Percentiles rank a stretch among this genome's conserved stretches.
phyloP scores from a whole-genome alignment of 2,797 vertebrate species.

The Sebastes nivosus region DNA sequence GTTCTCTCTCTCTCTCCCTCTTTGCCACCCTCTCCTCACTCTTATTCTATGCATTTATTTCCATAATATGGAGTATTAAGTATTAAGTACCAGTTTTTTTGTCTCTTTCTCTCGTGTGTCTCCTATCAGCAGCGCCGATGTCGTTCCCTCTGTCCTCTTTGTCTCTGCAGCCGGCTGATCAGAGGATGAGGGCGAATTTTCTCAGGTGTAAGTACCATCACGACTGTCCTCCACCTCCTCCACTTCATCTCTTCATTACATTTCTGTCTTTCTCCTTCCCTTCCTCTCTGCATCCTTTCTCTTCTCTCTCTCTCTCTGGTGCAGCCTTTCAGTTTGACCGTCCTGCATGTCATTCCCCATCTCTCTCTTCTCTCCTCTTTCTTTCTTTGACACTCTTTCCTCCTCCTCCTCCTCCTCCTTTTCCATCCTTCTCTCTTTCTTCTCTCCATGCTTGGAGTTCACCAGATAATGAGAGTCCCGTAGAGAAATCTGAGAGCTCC shows the following conservation, averaged over 20 bases:
- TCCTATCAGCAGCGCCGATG: slow-evolving; percentile 25
- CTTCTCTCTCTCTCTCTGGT: not conserved
- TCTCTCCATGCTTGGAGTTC: not conserved
- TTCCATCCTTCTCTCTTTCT: not conserved
- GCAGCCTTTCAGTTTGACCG: not conserved
- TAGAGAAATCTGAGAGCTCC: slow-evolving; percentile 45
- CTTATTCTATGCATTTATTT: not conserved
- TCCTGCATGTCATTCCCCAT: not conserved
- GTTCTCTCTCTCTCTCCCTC: not conserved
- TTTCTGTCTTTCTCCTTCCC: not conserved
- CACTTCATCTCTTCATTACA: not conserved
- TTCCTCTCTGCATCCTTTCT: not conserved
- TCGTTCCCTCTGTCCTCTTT: slow-evolving; percentile 69
- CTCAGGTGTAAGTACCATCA: slow-evolving; percentile 72
- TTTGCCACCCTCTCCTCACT: not conserved
- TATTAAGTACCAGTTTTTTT: not conserved
- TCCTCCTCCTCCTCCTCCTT: not conserved
- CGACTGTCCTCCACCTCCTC: not conserved
- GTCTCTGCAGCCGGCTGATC: slow-evolving; percentile 71
- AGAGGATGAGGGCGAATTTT: slow-evolving; percentile 74
- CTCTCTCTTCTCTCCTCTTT: not conserved
- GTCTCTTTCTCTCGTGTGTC: slow-evolving; percentile 7
- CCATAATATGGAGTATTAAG: not conserved
- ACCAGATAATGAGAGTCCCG: slow-evolving; percentile 15
- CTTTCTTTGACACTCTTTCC: not conserved